Base-by-base conservation (phyloP, 2,888 invertebrate species). In the Thymelicus acteon region DNA sequence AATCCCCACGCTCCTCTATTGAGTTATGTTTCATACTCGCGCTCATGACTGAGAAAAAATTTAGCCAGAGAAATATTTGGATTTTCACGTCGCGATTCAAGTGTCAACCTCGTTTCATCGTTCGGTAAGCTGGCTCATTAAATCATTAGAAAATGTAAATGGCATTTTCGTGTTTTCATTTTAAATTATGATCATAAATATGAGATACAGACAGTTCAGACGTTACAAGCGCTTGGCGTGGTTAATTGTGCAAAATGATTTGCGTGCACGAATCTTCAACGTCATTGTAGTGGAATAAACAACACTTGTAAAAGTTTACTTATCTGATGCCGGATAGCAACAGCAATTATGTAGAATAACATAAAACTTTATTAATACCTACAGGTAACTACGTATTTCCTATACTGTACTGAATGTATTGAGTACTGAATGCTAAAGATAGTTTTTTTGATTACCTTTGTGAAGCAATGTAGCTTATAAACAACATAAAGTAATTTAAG, bases 11-110 rank as follows among this genome's bases (percentile, higher is more conserved):
- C 82, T 83, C 82, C 78, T 82, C 87, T 89, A 89, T 89, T 89
- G 88, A 91, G 88, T 90, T 91, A 90, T 90, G 85, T 86, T 88
- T 86, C 85, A 89, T 88, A 89, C 81, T 82, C 78, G 77, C 75
- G 74, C 77, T 73, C 74, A 82, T 77, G 77, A 77, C 79, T 79
- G 80, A 81, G 80, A 76, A 75, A 81, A 54, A 58, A 65, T 65
- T 62, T 67, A 37, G 54, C 66, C 62, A 60, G 64, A 70, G 49
- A 64, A 70, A 70, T 60, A 64, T 70, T 70, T 60, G 60, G 70
- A 70, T 70, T 70, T 70, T 60, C 60, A 60, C 49, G 19, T 64
- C 39, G 64, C 60, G 49, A 60, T 48, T 49, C 13, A 47, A 47
- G 63, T 39, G 70, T 40, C 48, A 57, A 60, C 54, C 64, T 64